Evolutionary conservation across 2,888 invertebrate species (phyloP).

Genomic region (Euproctis similis): DNA sequence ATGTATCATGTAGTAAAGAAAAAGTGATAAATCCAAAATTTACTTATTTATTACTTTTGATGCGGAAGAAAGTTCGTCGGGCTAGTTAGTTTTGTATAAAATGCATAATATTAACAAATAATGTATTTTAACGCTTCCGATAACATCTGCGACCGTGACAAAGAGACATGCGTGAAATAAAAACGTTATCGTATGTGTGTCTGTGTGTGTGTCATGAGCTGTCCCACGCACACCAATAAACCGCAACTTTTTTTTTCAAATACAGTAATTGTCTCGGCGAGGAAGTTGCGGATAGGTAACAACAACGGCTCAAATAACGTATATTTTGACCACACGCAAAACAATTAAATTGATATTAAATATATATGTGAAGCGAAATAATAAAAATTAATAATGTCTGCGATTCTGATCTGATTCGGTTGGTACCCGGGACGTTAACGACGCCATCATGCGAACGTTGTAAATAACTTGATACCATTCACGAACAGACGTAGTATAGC

Average conservation of each 20-base stretch:
- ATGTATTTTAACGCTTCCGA: conserved; percentile 34
- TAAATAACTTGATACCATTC: conserved; percentile 55
- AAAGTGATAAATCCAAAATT: no score
- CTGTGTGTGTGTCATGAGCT: conserved; percentile 32
- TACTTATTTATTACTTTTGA: conserved; percentile 20
- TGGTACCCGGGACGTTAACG: conserved; percentile 24
- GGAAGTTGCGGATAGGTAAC: conserved; percentile 62
- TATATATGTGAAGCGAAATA: conserved; percentile 16
- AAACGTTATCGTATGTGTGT: conserved; percentile 25
- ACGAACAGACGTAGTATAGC: conserved; percentile 53
- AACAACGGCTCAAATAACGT: conserved; percentile 45
- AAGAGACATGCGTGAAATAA: conserved; percentile 44
- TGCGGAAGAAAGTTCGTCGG: no score
- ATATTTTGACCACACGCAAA: conserved; percentile 44
- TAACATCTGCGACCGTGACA: conserved; percentile 43
- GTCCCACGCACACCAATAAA: conserved; percentile 49
- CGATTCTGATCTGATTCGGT: conserved; percentile 29
- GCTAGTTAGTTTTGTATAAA: no score
- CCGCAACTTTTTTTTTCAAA: conserved; percentile 34
- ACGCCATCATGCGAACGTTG: conserved; percentile 48
- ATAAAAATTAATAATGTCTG: conserved; percentile 22
- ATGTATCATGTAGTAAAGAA: no score
- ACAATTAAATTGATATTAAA: conserved; percentile 33
- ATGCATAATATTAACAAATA: no score
- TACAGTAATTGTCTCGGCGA: conserved; percentile 51